These are phyloP conservation scores for Dryobotodes eremita DNA, from an alignment of 2,888 invertebrate genomes.

Conservation along the genomic window DNA sequence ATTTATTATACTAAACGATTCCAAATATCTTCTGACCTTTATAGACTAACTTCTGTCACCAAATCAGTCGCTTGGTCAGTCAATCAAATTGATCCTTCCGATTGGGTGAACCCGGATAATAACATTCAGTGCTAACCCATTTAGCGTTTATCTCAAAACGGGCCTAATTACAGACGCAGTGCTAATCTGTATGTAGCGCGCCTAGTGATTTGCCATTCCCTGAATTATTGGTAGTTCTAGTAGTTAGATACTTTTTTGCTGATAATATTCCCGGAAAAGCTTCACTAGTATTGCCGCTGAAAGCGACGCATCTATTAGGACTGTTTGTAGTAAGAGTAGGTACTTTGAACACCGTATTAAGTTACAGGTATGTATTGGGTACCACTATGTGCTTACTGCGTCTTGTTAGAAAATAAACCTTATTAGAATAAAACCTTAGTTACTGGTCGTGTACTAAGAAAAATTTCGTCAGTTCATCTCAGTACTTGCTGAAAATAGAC, in stretches of 20 bases:
- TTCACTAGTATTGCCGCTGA: neutral
- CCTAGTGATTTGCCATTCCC: neutral
- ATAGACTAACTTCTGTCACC: constrained; percentile 11
- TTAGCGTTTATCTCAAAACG: constrained; percentile 25
- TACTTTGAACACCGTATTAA: no score
- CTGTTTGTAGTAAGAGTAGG: neutral
- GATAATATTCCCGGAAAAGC: neutral
- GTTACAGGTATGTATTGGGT: neutral
- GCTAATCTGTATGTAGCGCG: constrained; percentile 4
- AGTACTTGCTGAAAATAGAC: neutral
- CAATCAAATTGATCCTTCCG: constrained; percentile 47
- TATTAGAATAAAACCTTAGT: neutral
- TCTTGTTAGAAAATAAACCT: neutral
- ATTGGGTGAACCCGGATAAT: constrained; percentile 36
- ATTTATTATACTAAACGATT: neutral
- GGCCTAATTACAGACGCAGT: neutral
- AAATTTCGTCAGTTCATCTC: no score
- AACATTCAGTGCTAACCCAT: constrained; percentile 12
- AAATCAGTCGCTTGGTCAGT: constrained; percentile 29
- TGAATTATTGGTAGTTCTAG: neutral
- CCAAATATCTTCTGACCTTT: neutral
- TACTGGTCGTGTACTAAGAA: neutral
- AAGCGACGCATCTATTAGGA: neutral
- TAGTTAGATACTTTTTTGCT: neutral
- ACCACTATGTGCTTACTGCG: neutral